Evolutionary conservation across 1,140 invertebrate genomes (phyloP).

Genomic region (Lucilia sericata): DNA sequence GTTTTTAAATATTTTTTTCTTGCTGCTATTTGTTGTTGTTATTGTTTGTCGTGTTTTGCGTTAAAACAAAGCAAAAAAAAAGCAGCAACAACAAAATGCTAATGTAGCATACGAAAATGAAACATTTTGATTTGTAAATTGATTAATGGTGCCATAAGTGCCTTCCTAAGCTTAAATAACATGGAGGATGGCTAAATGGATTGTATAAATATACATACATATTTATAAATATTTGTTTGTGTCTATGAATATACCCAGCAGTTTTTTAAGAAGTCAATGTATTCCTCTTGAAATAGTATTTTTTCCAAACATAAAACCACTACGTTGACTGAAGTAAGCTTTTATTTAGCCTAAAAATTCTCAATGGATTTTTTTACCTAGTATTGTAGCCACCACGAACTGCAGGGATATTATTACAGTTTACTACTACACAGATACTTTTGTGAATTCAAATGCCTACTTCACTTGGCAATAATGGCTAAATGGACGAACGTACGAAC

Average conservation of each 20-base stretch:
- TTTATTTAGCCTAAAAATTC: too few species aligned
- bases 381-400: too few species aligned
- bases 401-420: too few species aligned
- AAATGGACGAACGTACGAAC: not conserved
- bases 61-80: not conserved
- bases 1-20: not conserved
- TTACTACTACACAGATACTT: not conserved
- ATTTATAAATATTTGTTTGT: not conserved
- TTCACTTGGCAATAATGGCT: not conserved
- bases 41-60: not conserved
- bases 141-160: slow-evolving; percentile 44
- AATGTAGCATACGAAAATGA: slow-evolving; percentile 25
- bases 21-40: not conserved
- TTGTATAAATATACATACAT: not conserved
- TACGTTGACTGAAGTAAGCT: too few species aligned
- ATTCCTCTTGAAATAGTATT: too few species aligned
- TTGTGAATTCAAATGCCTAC: not conserved
- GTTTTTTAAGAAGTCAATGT: too few species aligned
- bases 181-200: slow-evolving; percentile 4
- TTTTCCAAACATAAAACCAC: too few species aligned
- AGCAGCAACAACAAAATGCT: slow-evolving; percentile 21
- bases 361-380: too few species aligned
- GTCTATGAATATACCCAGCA: not conserved
- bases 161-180: slow-evolving; percentile 37
- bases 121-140: slow-evolving; percentile 44